phyloP scores from a whole-genome alignment of 2,797 vertebrate genomes.

The Schizopygopsis malacanthus region DNA sequence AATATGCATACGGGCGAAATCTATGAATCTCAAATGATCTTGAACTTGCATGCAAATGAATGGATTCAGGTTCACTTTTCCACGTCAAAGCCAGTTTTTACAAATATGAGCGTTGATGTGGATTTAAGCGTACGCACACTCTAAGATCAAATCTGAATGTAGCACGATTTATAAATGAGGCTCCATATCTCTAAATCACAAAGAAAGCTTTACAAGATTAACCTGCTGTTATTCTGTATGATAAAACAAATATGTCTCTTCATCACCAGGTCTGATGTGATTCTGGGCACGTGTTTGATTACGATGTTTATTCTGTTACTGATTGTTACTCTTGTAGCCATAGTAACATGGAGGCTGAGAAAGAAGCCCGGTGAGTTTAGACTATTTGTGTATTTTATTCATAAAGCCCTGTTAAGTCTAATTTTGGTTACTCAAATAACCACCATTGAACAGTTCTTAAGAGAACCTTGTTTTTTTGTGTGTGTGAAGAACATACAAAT shows the following conservation, averaged over 20 bases:
- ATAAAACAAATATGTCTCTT: not conserved
- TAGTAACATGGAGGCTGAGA: not conserved
- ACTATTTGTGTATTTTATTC: not conserved
- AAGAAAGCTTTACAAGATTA: not conserved
- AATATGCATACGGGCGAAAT: too few species aligned
- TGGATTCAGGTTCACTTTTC: too few species aligned
- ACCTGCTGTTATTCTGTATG: not conserved
- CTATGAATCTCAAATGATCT: too few species aligned
- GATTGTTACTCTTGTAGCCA: conserved; percentile 17
- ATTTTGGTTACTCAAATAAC: not conserved
- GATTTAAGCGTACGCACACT: too few species aligned
- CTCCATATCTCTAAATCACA: not conserved
- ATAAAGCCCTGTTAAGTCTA: not conserved
- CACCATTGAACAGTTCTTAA: not conserved
- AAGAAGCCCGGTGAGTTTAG: not conserved
- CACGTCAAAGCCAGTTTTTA: too few species aligned
- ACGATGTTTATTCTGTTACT: not conserved
- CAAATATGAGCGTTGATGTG: too few species aligned
- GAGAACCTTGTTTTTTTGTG: not conserved
- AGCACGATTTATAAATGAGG: too few species aligned
- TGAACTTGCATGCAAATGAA: too few species aligned
- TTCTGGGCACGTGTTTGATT: not conserved
- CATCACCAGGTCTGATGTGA: not conserved
- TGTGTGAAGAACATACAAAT: not conserved
- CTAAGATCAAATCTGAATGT: too few species aligned